phyloP scores from a whole-genome alignment of 1,140 invertebrate species.

The Formica selysi region DNA sequence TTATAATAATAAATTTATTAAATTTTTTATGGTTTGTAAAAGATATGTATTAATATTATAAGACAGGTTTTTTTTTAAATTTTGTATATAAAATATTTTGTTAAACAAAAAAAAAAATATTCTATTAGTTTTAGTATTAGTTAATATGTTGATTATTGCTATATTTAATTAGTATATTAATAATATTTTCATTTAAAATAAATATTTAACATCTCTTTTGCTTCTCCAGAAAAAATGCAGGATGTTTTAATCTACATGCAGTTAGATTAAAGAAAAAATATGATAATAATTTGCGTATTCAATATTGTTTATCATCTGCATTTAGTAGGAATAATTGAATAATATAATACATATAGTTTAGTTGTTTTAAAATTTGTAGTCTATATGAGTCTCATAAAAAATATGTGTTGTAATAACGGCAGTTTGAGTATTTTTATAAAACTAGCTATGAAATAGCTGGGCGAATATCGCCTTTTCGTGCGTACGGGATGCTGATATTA shows the following conservation, averaged over 20 bases:
- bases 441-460: background rate
- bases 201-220: background rate
- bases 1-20: slow-evolving; percentile 10
- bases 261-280: background rate
- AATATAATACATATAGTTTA: background rate
- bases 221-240: background rate
- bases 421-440: slow-evolving; percentile 7
- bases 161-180: background rate
- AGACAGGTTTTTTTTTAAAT: background rate
- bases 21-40: background rate
- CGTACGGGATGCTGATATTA: background rate
- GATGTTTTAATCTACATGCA: background rate
- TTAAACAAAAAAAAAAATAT: background rate
- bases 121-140: background rate
- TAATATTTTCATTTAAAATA: slow-evolving; percentile 11
- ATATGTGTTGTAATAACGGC: background rate
- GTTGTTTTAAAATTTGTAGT: background rate
- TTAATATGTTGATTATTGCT: background rate
- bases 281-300: background rate
- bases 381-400: background rate
- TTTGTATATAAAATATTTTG: background rate
- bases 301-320: background rate
- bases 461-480: background rate
- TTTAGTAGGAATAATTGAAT: background rate
- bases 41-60: background rate